These are phyloP conservation scores for Melieria picta DNA, from an alignment of 2,888 invertebrate genomes.

Conservation along the genomic window DNA sequence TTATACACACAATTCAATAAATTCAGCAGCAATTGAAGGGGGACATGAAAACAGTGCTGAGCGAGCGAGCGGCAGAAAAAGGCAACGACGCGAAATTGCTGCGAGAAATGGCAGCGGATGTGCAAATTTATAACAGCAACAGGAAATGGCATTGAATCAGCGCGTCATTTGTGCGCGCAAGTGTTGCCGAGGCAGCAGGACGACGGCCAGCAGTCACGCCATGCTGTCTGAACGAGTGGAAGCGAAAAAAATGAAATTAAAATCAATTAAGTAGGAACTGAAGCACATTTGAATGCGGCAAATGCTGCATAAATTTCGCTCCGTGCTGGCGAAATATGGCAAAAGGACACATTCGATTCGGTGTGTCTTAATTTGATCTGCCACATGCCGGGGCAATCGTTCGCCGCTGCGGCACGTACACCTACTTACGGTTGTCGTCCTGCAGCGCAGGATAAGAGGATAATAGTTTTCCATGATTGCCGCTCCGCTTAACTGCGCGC, in stretches of 20 bases:
- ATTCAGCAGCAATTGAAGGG: slow-evolving; percentile 37
- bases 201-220: neutral
- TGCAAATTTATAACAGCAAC: slow-evolving; percentile 47
- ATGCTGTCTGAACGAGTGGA: too few relatives aligned
- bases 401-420: too few relatives aligned
- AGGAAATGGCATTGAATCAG: slow-evolving; percentile 42
- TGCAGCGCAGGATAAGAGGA: too few relatives aligned
- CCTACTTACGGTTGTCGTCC: too few relatives aligned
- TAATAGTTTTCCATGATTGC: too few relatives aligned
- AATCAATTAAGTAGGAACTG: slow-evolving; percentile 60
- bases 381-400: too few relatives aligned
- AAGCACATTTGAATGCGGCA: slow-evolving; percentile 38
- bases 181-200: slow-evolving; percentile 18
- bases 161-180: slow-evolving; percentile 30
- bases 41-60: neutral
- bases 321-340: neutral
- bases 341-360: neutral
- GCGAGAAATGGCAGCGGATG: slow-evolving; percentile 36
- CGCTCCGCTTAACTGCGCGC: too few relatives aligned
- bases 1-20: slow-evolving; percentile 20
- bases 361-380: neutral
- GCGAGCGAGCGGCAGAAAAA: neutral
- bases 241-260: slow-evolving; percentile 45
- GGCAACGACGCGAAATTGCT: slow-evolving; percentile 3
- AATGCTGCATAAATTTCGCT: slow-evolving; percentile 26